Base-by-base conservation (phyloP, 2,113 vertebrate genomes). In the Ariopsis seemanni region DNA sequence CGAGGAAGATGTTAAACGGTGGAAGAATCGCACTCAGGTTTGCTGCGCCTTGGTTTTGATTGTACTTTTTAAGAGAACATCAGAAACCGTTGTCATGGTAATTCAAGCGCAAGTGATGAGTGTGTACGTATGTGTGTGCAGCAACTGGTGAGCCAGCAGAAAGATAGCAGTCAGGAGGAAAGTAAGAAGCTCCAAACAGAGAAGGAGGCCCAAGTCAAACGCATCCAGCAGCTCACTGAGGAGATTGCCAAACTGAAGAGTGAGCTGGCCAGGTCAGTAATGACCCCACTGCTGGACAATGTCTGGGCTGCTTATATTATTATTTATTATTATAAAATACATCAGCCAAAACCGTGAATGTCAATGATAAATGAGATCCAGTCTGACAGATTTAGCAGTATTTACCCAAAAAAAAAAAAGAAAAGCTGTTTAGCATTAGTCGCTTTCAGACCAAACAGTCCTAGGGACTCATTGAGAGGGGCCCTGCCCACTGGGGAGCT, bases 121-220 rank as follows among this genome's bases (percentile, higher is more conserved):
- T 55, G 15, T 75, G 69, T 83, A 12, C 2, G 12, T 83, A 12
- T 4, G 12, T 72, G 69, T 84, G 27, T 84, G 53, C 91, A 99
- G 98, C 95, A 99, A 92, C 94, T 99, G 90, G 89, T 99, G 91
- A 98, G 94, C 91, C 98, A 99, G 85, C 97, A 99, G 92, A 99
- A 98, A 92, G 98, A 99, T 89, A 96, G 96, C 0, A 97, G 98
- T 91, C 95, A 97, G 0, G 98, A 99, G 88, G 98, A 99, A 89
- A 97, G 96, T 92, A 96, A 98, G 81, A 98, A 97, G 85, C 93
- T 99, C 27, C 95, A 97, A 88, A 95, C 96, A 0, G 98, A 99
- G 91, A 98, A 96, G 85, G 98, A 99, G 87, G 92, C 93, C 7
- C 96, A 98, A 88, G 93, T 95, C 2, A 99, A 99, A 88, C 97